Percentiles rank a stretch among this genome's conserved stretches.
Conservation (phyloP, 1,140 invertebrate species). For the Cydia amplana region DNA sequence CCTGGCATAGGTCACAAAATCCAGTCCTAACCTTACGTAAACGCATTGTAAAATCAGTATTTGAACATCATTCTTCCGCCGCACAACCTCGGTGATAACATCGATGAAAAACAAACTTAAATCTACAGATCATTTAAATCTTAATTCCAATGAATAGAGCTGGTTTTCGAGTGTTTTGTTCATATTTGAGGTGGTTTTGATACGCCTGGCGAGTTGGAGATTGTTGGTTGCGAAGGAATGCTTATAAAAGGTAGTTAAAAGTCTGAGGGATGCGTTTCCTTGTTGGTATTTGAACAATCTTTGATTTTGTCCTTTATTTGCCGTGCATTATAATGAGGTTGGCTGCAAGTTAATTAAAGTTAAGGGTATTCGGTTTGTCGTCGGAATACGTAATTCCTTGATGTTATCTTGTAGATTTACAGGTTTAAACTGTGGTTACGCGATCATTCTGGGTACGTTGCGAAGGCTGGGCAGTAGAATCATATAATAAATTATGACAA, state of each 20-base stretch:
- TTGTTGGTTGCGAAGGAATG: conserved; percentile 16
- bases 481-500: too few relatives aligned
- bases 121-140: background rate
- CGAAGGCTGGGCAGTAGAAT: background rate
- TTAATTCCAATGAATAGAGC: background rate
- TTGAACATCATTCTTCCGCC: conserved; percentile 30
- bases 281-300: conserved; percentile 8
- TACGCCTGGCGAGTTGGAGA: conserved; percentile 21
- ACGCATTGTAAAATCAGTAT: conserved; percentile 30
- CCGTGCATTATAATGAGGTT: background rate
- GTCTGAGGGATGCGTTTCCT: conserved; percentile 19
- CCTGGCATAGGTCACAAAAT: conserved; percentile 14
- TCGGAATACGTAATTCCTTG: background rate
- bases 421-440: background rate
- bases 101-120: conserved; percentile 10
- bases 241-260: conserved; percentile 15
- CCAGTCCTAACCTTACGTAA: conserved; percentile 21
- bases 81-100: conserved; percentile 23
- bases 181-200: background rate
- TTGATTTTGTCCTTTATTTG: background rate
- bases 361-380: background rate
- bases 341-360: background rate
- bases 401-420: conserved; percentile 1
- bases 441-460: background rate
- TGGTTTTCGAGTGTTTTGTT: background rate